These are phyloP conservation scores for Pomatorhinus ruficollis DNA, from an alignment of 2,113 vertebrate species.

Conservation along the genomic window DNA sequence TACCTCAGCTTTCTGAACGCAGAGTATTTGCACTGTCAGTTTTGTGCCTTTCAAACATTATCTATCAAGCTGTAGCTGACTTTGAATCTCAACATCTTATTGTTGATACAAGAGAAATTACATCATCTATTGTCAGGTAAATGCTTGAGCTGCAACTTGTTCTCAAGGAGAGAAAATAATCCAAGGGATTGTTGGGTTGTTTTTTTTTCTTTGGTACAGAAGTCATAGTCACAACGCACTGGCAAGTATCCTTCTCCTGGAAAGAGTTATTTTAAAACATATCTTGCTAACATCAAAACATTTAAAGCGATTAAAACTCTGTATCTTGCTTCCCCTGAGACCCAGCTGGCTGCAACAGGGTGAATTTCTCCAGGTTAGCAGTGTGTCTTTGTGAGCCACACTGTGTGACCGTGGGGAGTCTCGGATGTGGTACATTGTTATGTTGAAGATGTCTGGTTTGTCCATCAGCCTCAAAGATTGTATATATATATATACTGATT, in stretches of 20 bases:
- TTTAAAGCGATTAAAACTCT: not conserved
- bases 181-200: not conserved
- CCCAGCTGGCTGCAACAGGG: not conserved
- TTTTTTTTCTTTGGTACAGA: not conserved
- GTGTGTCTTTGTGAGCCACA: not conserved
- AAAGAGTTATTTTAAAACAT: not conserved
- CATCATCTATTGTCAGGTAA: not conserved
- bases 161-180: constrained; percentile 4
- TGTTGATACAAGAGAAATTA: not conserved
- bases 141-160: not conserved
- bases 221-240: not conserved
- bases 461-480: not conserved
- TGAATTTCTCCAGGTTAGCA: not conserved
- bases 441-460: not conserved
- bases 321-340: not conserved
- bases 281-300: not conserved
- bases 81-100: not conserved
- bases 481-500: too few relatives aligned
- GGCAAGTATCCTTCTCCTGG: not conserved
- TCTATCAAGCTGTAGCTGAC: not conserved
- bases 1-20: not conserved
- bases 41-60: not conserved
- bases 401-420: not conserved
- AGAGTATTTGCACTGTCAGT: not conserved
- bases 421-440: not conserved